Evolutionary conservation across 2,797 vertebrate species (phyloP), one percentile per base, ranked within the genome.

Genomic region (Siniperca obscura): DNA sequence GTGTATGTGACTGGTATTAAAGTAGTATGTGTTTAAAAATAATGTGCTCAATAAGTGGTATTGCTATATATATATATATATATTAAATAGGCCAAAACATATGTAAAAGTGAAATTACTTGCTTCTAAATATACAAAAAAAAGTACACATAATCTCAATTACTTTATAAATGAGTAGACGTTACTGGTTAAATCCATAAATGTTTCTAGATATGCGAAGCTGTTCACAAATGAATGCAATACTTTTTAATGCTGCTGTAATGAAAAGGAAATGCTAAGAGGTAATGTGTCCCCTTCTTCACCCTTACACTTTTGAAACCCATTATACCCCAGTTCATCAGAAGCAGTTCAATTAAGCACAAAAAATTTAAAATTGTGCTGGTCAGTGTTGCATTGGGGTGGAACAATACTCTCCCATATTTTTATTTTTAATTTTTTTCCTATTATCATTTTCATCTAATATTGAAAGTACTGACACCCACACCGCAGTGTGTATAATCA

Each of bases 11-110:
- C 22, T 76, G 56, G 3, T 17, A 61, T 78, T 40, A 55, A 44
- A n/a, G 19, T 13, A 25, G 3, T 17, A 38, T 59, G 19, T 55
- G 17, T 78, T 52, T 50, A 40, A 72, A 53, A 62, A 53, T 5
- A 82, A 34, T 53, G 13, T 73, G 21, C 16, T 40, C 42, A 53
- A 38, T 48, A 27, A 73, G 30, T 27, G 22, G 59, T 67, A 27
- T 27, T 36, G 34, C 55, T 66, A 36, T 40, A 14, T 30, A 30
- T 30, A 2, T 30, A 2, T 30, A 3, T 30, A 30, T 30, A 30
- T 30, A 30, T 75, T 22, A 70, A 70, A 74, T 3, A 46, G 13
- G 16, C 7, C 9, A 59, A 50, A 48, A 77, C 40, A 25, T 22
- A 12, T 46, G 21, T 0, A 3, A 73, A 69, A 25, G 22, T 57